A percentile compares a stretch with the other conserved stretches of the same genome.
These are phyloP conservation scores for Scolopax bukidnonensis DNA, from an alignment of 2,797 vertebrate genomes.

Conservation along the genomic window DNA sequence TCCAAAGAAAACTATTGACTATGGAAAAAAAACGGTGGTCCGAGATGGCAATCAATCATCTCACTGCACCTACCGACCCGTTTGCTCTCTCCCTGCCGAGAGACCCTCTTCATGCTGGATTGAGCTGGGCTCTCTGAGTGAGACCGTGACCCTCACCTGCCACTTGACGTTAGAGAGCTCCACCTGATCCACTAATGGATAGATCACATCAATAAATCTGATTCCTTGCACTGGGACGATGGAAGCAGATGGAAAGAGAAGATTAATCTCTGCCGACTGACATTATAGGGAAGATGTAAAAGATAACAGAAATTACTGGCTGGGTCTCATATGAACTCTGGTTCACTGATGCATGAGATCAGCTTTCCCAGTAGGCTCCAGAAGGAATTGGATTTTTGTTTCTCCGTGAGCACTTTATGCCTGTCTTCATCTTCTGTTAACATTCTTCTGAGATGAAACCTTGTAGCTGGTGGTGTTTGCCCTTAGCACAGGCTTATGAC, in stretches of 20 bases:
- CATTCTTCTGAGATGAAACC: constrained; percentile 52
- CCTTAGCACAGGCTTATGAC: constrained; percentile 24
- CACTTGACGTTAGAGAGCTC: constrained; percentile 21
- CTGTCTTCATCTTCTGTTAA: constrained; percentile 55
- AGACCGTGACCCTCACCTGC: constrained; percentile 26
- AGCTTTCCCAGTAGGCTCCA: constrained; percentile 48
- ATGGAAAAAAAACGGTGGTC: background rate
- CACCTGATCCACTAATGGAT: constrained; percentile 34
- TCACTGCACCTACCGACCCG: background rate
- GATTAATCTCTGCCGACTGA: constrained; percentile 39
- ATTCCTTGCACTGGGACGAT: background rate
- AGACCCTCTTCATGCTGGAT: background rate
- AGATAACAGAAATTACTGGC: constrained; percentile 62
- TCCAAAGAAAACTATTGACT: background rate
- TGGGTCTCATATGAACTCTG: constrained; percentile 34
- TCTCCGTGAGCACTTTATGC: constrained; percentile 40
- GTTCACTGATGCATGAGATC: constrained; percentile 55
- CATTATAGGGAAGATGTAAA: constrained; percentile 45
- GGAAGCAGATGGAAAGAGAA: constrained; percentile 44
- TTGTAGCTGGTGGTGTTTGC: constrained; percentile 49
- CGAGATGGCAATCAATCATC: background rate
- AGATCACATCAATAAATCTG: constrained; percentile 55
- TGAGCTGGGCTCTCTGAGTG: background rate
- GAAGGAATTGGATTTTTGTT: constrained; percentile 48
- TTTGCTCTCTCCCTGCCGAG: background rate